A percentile compares a stretch with the other conserved stretches of the same genome.
Evolutionary conservation across 2,797 vertebrate genomes (phyloP).

Genomic region (Decapterus maruadsi): DNA sequence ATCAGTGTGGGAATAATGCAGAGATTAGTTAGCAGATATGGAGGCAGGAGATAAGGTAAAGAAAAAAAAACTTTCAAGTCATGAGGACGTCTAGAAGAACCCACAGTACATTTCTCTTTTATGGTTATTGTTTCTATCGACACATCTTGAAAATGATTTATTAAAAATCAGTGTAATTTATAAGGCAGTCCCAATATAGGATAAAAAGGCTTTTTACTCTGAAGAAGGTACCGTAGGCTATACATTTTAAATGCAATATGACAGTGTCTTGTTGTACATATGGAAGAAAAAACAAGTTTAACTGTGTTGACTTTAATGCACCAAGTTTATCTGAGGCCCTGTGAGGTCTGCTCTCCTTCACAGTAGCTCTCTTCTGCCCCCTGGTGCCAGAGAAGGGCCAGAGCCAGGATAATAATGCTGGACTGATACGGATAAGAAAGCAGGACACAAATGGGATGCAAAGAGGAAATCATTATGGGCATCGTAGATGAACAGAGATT

Average conservation of each 20-base stretch:
- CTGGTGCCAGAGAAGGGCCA: conserved; percentile 56
- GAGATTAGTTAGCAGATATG: not conserved
- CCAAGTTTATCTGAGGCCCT: not conserved
- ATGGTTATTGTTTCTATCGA: not conserved
- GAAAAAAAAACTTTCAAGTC: not conserved
- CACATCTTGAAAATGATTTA: not conserved
- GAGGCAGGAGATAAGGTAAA: not conserved
- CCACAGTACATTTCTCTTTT: not conserved
- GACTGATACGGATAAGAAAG: conserved; percentile 1
- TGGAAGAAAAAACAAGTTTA: not conserved
- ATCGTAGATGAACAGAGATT: conserved; percentile 20
- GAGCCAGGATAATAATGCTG: not conserved
- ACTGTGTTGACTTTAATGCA: not conserved
- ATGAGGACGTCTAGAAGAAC: not conserved
- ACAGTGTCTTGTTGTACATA: not conserved
- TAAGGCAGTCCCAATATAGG: not conserved
- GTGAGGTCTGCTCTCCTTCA: not conserved
- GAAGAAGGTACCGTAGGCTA: not conserved
- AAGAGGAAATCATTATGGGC: not conserved
- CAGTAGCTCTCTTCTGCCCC: conserved; percentile 68
- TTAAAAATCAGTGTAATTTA: not conserved
- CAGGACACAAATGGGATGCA: conserved; percentile 16
- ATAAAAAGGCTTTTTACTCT: not conserved
- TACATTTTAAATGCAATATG: not conserved
- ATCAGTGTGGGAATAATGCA: not conserved